Conservation (phyloP, 2,113 vertebrate genomes). For the Lagopus muta region DNA sequence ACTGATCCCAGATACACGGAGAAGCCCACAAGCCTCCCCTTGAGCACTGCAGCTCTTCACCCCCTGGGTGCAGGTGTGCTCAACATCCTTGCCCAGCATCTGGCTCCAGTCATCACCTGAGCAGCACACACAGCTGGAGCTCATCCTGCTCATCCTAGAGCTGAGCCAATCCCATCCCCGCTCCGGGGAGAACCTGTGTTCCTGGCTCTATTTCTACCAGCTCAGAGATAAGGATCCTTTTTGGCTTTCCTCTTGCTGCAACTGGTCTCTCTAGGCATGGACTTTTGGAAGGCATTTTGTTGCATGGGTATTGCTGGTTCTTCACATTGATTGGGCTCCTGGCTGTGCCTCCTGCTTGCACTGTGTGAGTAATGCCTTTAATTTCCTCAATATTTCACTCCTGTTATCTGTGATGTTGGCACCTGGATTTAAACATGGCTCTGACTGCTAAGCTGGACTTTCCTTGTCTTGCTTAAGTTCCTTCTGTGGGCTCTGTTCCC, state of each 20-base stretch:
- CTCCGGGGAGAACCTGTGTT: background rate
- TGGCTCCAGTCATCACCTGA: background rate
- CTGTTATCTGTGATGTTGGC: background rate
- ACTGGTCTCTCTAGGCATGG: background rate
- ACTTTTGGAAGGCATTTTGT: background rate
- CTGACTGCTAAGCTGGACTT: background rate
- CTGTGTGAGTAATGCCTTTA: background rate
- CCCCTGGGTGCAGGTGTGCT: rapidly evolving
- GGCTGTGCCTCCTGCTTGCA: background rate
- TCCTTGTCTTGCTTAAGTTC: background rate
- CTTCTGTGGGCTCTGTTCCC: background rate
- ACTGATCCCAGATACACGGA: rapidly evolving
- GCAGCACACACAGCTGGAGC: background rate
- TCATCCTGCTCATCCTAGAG: background rate
- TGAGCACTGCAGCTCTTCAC: background rate
- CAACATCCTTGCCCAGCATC: background rate
- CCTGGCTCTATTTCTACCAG: background rate
- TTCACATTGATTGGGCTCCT: background rate
- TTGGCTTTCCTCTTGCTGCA: background rate
- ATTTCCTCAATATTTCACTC: background rate
- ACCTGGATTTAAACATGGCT: slow-evolving; percentile 23
- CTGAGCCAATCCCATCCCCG: background rate
- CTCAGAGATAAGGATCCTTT: rapidly evolving
- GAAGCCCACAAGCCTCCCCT: background rate
- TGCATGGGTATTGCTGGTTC: background rate